phyloP scores from a whole-genome alignment of 2,888 invertebrate genomes.

The Glaucopsyche alexis region DNA sequence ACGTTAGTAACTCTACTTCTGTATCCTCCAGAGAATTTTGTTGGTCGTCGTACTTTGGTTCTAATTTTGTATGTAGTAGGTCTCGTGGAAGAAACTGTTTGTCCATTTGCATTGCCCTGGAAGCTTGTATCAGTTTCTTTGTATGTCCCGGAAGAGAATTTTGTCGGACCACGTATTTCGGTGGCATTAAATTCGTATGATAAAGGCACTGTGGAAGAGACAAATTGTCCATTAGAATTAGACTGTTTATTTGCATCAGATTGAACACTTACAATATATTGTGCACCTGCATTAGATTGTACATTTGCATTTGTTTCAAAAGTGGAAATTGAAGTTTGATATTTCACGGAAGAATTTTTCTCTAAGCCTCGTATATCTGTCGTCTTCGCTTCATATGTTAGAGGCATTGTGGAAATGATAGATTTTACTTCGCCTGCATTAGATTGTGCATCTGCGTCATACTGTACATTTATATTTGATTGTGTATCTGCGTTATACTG shows the following conservation, averaged over 20 bases:
- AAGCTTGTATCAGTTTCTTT: neutral
- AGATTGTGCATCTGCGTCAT: neutral
- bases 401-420: neutral
- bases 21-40: slow-evolving; percentile 7
- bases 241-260: neutral
- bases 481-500: too few species aligned
- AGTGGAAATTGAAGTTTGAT: neutral
- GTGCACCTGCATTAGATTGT: neutral
- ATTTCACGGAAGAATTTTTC: neutral
- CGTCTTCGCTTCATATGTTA: neutral
- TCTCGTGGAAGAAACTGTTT: neutral
- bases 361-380: neutral
- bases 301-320: too few species aligned
- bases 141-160: neutral
- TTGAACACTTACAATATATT: neutral
- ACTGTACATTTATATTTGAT: too few species aligned
- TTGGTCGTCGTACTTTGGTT: slow-evolving; percentile 2
- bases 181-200: slow-evolving; percentile 9
- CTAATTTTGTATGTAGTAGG: slow-evolving; percentile 9
- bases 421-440: neutral
- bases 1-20: neutral
- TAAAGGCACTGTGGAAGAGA: slow-evolving; percentile 9
- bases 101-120: neutral
- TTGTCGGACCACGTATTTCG: slow-evolving; percentile 6
- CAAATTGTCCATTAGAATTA: neutral